A percentile compares a stretch with the other conserved stretches of the same genome.
These are phyloP conservation scores for Pocillopora grandis DNA, from an alignment of 92 coral and sea anemone genomes.

Conservation along the genomic window DNA sequence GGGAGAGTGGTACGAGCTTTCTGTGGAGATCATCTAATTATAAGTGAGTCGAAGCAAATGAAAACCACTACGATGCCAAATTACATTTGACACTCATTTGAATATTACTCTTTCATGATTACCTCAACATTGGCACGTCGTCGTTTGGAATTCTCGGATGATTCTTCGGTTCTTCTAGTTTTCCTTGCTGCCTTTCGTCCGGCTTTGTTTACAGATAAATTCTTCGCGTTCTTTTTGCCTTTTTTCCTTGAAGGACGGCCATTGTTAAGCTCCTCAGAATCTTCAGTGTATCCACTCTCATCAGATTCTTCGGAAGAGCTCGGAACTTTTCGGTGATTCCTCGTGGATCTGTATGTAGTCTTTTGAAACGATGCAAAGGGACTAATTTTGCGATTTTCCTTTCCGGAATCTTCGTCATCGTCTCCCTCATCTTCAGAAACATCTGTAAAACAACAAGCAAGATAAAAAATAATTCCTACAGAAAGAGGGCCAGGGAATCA, in stretches of 20 bases:
- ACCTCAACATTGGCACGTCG: conserved; percentile 54
- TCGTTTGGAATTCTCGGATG: conserved; percentile 32
- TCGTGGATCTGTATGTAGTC: conserved; percentile 23
- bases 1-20: too few species aligned
- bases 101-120: neutral
- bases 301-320: conserved; percentile 32
- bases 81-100: too few species aligned
- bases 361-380: neutral
- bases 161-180: neutral
- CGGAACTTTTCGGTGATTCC: conserved; percentile 19
- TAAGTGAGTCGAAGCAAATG: too few species aligned
- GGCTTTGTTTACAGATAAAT: neutral
- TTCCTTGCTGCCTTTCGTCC: neutral
- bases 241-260: neutral
- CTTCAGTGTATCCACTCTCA: conserved; percentile 15
- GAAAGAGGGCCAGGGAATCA: too few species aligned
- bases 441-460: conserved; percentile 23
- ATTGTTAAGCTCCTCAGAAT: neutral
- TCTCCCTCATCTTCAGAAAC: conserved; percentile 38
- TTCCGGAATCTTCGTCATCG: conserved; percentile 29
- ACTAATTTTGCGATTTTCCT: conserved; percentile 20
- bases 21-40: too few species aligned
- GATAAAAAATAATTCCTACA: neutral
- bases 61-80: too few species aligned
- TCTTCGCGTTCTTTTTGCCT: neutral